phyloP scores from a whole-genome alignment of 1,140 invertebrate species.

The Brachionus sp. region DNA sequence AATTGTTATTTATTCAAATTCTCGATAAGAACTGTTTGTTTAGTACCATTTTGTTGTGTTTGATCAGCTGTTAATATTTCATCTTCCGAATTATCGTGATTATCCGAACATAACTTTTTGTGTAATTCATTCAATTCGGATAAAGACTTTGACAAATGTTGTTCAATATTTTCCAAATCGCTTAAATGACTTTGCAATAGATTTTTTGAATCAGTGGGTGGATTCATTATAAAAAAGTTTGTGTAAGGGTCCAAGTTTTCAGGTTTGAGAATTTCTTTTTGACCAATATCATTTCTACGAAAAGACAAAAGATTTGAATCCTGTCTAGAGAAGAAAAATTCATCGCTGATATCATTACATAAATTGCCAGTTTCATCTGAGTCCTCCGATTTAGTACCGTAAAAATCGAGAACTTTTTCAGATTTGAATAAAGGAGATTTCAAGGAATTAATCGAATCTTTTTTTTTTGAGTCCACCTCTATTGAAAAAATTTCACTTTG shows the following conservation, averaged over 20 bases:
- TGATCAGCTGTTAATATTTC: background rate
- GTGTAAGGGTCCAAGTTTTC: background rate
- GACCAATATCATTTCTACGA: background rate
- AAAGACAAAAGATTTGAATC: background rate
- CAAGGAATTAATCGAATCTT: background rate
- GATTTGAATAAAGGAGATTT: background rate
- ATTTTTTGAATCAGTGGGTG: background rate
- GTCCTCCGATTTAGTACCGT: background rate
- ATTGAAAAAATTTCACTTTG: conserved; percentile 12
- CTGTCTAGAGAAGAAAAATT: background rate
- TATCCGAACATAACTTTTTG: background rate
- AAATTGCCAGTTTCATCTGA: background rate
- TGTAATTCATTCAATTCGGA: conserved; percentile 25
- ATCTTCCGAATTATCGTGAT: background rate
- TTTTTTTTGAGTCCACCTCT: background rate
- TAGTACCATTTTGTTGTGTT: background rate
- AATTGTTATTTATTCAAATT: background rate
- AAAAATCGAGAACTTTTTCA: background rate
- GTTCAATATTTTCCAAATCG: conserved; percentile 13
- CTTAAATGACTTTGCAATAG: background rate
- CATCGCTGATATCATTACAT: no score
- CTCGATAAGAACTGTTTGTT: background rate
- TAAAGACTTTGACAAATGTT: conserved; percentile 19
- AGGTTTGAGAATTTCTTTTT: background rate
- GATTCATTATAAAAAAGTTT: background rate